Conservation (phyloP, 2,113 vertebrate genomes). For the Colossoma macropomum region DNA sequence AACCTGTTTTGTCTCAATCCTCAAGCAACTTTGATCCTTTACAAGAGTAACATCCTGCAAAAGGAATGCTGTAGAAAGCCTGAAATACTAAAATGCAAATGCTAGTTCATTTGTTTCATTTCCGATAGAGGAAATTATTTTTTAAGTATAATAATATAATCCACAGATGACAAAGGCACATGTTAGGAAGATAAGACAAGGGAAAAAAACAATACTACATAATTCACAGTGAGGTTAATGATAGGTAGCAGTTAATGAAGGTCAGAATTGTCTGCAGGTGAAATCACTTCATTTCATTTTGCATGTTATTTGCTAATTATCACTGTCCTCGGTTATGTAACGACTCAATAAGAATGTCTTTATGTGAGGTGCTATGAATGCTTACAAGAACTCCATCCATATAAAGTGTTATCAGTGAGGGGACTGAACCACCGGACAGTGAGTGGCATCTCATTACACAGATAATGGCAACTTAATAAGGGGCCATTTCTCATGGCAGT, state of each 20-base stretch:
- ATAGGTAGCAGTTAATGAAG: neutral
- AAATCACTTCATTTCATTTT: neutral
- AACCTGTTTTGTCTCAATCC: neutral
- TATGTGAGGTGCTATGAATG: conserved; percentile 8
- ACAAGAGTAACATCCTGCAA: neutral
- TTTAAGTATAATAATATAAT: neutral
- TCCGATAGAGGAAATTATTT: neutral
- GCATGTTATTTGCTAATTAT: neutral
- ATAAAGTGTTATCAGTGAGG: conserved; percentile 27
- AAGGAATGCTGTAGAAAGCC: neutral
- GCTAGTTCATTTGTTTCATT: neutral
- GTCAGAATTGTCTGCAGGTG: neutral
- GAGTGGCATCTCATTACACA: conserved; percentile 51
- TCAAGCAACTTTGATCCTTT: neutral
- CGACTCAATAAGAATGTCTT: neutral
- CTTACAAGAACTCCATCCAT: neutral
- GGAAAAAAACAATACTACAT: neutral
- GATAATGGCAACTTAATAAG: conserved; percentile 46
- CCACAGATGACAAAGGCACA: neutral
- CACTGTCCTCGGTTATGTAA: neutral
- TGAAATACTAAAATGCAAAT: neutral
- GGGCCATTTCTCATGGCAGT: conserved; percentile 32
- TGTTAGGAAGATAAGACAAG: neutral
- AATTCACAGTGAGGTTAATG: neutral
- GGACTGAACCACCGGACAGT: conserved; percentile 24